Conservation (phyloP, 2,797 vertebrate species). For the Thaleichthys pacificus region DNA sequence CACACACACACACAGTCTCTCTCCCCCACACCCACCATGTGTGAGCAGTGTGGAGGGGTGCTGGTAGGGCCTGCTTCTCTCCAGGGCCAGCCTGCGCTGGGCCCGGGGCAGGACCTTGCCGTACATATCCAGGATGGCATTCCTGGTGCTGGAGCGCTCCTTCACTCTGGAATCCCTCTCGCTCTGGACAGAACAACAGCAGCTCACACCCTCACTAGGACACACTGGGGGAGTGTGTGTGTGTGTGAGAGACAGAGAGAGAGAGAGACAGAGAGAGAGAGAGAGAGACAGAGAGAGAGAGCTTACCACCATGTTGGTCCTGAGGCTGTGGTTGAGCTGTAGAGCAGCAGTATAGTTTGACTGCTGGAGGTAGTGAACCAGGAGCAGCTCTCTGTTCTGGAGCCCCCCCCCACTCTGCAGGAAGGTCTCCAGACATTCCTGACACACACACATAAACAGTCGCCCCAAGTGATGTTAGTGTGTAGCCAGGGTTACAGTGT, state of each 20-base stretch:
- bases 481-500: neutral
- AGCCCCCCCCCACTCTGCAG: conserved; percentile 81
- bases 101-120: conserved; percentile 87
- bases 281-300: neutral
- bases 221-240: neutral
- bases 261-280: neutral
- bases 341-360: conserved; percentile 91
- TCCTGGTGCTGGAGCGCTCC: conserved; percentile 84
- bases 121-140: conserved; percentile 88
- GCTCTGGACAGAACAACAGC: conserved; percentile 67
- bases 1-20: neutral
- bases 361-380: conserved; percentile 92
- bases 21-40: conserved; percentile 75
- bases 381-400: conserved; percentile 86
- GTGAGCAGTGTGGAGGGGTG: conserved; percentile 74
- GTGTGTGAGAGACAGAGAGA: neutral
- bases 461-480: neutral
- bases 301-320: conserved; percentile 79
- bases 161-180: conserved; percentile 84
- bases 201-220: neutral
- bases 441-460: neutral
- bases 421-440: conserved; percentile 91
- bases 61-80: conserved; percentile 85
- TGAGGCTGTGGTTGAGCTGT: conserved; percentile 89
- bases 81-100: conserved; percentile 86